Evolutionary conservation across 2,797 vertebrate species (phyloP), one percentile per base, ranked within the genome.

Genomic region (Thripadectes ignobilis): DNA sequence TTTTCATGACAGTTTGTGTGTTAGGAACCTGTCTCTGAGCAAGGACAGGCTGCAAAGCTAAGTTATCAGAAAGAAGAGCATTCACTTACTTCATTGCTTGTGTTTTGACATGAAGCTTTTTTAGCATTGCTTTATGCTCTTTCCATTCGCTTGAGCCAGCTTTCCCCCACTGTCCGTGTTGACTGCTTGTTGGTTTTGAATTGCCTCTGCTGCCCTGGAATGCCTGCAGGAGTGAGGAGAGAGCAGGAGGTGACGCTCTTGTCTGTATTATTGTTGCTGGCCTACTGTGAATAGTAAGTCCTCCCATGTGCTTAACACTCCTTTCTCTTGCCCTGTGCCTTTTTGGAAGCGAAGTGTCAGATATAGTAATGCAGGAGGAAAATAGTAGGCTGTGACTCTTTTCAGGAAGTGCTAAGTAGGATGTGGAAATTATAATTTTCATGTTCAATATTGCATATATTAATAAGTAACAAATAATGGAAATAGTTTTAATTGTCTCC

Each of bases 261-360:
- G 29, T 57, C 32, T 62, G 13, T n/a, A 1, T 63, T 87, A 14
- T 11, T 61, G 20, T 61, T 71, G 30, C 30, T 77, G 72, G 26
- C 43, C 5, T 61, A 5, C 19, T 22, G 30, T 16, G 49, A 36
- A 7, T 46, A 36, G 17, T 18, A 69, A 89, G n/a, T 30, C 9
- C 49, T 75, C 32, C 26, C 13, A 7, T 22, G 30, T 17, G 22
- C 6, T 57, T 26, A 45, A 7, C n/a, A 8, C 11, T n/a, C 7
- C 7, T 45, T 46, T 77, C n/a, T 8, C 15, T 83, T 2, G 1
- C 26, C 7, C 6, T 1, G 1, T n/a, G 29, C 22, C 3, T 63
- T 67, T 89, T 48, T 81, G 81, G 58, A 86, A 87, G 29, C 32
- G 38, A 65, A 84, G 32, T 41, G 34, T 65, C 16, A 54, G 20